Base-by-base conservation (phyloP, 2,888 invertebrate species). In the Drosophila phalerata region DNA sequence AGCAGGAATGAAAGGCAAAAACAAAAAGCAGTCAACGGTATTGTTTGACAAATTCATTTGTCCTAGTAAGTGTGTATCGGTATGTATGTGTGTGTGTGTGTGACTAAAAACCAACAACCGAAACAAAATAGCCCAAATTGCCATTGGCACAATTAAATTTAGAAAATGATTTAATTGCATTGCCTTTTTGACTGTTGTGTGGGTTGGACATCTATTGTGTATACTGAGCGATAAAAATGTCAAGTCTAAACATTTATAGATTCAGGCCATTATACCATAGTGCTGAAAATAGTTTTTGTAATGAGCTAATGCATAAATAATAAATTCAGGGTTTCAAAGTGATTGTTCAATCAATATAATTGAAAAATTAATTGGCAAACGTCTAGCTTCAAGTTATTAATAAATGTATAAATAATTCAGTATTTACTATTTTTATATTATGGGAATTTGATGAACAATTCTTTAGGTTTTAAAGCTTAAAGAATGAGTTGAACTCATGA, bases 101-200 rank as follows among this genome's bases (percentile, higher is more conserved):
- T 6, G 10, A 3, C 9, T 1, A 19, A 17, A 30, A 19, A n/a
- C 15, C 52, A 52, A 25, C 38, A 52, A 38, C 37, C 11, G 51
- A 28, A 43, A 47, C 13, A n/a, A 48, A 82, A 43, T 25, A 25
- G 45, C 38, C 51, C 43, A 69, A 67, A 72, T 56, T 45, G 70
- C 64, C 60, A 66, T 64, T 76, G 63, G 56, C 70, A 57, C 61
- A 72, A 75, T 79, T 78, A 60, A 69, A 70, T 75, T 64, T 69
- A 22, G 37, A 47, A 69, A 73, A 56, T 64, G 48, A 67, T 79
- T 81, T 60, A 68, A 70, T 69, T 68, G 56, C 34, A 52, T 79
- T 63, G 48, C 49, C 13, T 43, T 42, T 58, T 65, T 15, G 11
- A 3, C 5, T 28, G 17, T 30, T 47, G 47, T 38, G 43, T 49